Percentiles rank a stretch among this genome's conserved stretches.
Conservation (phyloP, 37 sponge, comb jelly and placozoan species). For the Halisarca cf. caerulea region DNA sequence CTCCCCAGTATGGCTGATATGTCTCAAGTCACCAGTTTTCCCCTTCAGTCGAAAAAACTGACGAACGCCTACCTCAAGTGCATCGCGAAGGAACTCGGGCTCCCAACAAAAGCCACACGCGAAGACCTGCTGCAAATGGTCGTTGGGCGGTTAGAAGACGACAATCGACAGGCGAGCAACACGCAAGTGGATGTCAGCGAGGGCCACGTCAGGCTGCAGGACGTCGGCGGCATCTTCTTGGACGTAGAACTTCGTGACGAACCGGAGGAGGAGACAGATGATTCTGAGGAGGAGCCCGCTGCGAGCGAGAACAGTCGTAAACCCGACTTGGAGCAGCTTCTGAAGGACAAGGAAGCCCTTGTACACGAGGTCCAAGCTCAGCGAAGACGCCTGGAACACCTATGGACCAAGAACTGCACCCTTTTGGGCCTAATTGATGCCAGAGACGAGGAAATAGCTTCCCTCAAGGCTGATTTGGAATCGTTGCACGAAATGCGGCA, state of each 20-base stretch:
- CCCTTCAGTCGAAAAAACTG: background rate
- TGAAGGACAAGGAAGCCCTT: background rate
- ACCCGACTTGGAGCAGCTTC: background rate
- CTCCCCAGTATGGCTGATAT: background rate
- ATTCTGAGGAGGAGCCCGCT: background rate
- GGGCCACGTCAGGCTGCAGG: background rate
- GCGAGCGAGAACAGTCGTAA: background rate
- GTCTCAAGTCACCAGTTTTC: background rate
- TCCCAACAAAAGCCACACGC: background rate
- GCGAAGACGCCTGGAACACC: background rate
- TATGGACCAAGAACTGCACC: background rate
- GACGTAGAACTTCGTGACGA: background rate
- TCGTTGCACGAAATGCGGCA: background rate
- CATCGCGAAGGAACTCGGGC: constrained; percentile 5
- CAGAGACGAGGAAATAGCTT: background rate
- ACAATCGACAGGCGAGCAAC: background rate
- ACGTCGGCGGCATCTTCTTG: background rate
- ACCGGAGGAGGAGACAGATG: background rate
- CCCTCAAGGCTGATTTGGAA: background rate
- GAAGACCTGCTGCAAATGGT: constrained; percentile 15
- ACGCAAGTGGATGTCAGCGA: background rate
- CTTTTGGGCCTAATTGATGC: background rate
- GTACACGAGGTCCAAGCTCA: background rate
- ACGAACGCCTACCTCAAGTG: background rate
- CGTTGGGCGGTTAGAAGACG: background rate